Conservation (phyloP, 2,113 vertebrate species). For the Corythornis madagascariensis region DNA sequence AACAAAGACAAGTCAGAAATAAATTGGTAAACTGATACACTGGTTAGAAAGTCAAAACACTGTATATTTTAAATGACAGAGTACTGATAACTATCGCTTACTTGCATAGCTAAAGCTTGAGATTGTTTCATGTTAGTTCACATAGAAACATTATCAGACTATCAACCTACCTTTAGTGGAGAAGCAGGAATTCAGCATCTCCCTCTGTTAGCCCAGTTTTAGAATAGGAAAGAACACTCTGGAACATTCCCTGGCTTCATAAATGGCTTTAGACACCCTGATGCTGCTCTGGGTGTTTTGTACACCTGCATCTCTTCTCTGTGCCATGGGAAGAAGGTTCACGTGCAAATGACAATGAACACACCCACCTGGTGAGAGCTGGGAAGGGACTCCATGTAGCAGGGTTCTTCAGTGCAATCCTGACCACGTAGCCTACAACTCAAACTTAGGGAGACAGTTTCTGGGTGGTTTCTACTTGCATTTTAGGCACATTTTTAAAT, state of each 20-base stretch:
- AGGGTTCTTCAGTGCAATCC: not conserved
- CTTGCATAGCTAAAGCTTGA: not conserved
- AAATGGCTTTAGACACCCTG: not conserved
- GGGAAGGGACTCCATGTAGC: not conserved
- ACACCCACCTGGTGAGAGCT: not conserved
- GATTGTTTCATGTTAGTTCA: not conserved
- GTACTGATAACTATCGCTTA: not conserved
- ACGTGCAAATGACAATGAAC: not conserved
- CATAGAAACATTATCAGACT: not conserved
- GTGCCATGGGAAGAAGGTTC: not conserved
- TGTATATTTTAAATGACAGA: not conserved
- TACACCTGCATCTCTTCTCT: not conserved
- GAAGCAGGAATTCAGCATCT: not conserved
- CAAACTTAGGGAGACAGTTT: not conserved
- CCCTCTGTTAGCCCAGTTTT: not conserved
- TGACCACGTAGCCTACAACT: not conserved
- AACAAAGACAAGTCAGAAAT: not conserved
- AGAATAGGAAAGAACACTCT: not conserved
- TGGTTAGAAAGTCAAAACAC: not conserved
- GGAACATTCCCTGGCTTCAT: not conserved
- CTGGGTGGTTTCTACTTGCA: not conserved
- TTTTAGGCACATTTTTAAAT: not conserved
- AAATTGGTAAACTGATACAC: fast-evolving
- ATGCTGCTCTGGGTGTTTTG: not conserved
- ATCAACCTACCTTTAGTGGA: not conserved